phyloP scores from a whole-genome alignment of 2,797 vertebrate species.

The Calcarius lapponicus region DNA sequence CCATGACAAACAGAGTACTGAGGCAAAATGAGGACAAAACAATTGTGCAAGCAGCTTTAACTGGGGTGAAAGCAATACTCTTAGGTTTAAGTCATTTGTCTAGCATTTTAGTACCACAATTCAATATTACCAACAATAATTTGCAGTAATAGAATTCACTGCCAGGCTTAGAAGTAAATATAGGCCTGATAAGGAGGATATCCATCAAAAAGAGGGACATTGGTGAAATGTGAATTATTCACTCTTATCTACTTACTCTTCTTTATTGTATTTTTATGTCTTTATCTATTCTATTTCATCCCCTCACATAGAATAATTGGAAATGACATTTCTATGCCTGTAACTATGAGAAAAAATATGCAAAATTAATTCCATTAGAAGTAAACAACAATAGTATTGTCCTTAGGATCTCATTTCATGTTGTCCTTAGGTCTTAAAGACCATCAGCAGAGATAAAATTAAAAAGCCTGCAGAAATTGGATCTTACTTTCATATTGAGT shows the following conservation, averaged over 20 bases:
- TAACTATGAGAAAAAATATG: neutral
- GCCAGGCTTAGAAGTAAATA: neutral
- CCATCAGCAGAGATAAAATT: neutral
- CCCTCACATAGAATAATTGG: neutral
- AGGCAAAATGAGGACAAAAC: slow-evolving; percentile 2
- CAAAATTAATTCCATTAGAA: neutral
- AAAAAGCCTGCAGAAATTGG: neutral
- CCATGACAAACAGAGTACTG: neutral
- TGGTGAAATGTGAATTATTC: slow-evolving; percentile 7
- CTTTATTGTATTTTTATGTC: slow-evolving; percentile 2
- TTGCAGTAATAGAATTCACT: neutral
- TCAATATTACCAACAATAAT: neutral
- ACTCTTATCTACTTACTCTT: neutral
- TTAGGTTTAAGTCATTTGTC: neutral
- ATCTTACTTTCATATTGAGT: neutral
- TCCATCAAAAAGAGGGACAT: neutral
- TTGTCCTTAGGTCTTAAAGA: neutral
- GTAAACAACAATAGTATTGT: slow-evolving; percentile 17
- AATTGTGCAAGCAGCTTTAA: neutral
- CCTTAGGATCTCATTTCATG: neutral
- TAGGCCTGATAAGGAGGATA: neutral
- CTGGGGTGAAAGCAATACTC: neutral
- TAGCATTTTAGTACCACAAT: neutral
- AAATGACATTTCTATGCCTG: slow-evolving; percentile 3
- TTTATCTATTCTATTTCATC: slow-evolving; percentile 23